Conservation (phyloP, 2,888 invertebrate species). For the Chaetoderma sp. region DNA sequence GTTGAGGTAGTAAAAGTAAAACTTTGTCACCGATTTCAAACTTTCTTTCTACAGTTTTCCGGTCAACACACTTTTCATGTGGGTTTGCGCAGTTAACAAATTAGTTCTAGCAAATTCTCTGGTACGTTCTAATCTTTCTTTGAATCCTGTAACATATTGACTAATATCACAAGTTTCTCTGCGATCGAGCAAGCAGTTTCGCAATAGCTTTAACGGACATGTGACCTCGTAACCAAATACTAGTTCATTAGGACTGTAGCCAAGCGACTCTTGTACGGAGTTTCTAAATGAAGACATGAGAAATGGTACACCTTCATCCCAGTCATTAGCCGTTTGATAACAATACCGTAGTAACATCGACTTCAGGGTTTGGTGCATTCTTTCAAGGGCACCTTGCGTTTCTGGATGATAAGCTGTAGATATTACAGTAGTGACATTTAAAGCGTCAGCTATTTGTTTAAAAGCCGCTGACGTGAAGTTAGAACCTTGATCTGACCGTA, state of each 20-base stretch:
- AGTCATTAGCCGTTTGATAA: conserved; percentile 24
- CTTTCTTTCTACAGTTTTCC: background rate
- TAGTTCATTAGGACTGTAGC: background rate
- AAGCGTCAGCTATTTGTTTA: conserved; percentile 1
- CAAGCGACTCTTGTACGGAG: conserved; percentile 2
- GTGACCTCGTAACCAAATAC: background rate
- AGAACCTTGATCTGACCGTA: conserved; percentile 18
- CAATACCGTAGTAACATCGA: too few relatives aligned
- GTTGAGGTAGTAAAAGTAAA: conserved; percentile 19
- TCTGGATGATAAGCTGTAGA: conserved; percentile 23
- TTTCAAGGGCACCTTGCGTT: conserved; percentile 21
- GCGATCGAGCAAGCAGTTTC: background rate
- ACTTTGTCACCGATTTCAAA: conserved; percentile 38
- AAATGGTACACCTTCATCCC: conserved; percentile 33
- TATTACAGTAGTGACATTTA: conserved; percentile 4
- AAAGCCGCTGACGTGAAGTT: conserved; percentile 18
- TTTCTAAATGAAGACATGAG: conserved; percentile 35
- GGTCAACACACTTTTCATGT: background rate
- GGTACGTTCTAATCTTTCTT: background rate
- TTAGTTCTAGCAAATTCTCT: background rate
- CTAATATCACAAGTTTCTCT: background rate
- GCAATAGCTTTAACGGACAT: background rate
- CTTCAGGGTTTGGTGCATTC: too few relatives aligned
- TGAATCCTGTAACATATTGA: background rate
- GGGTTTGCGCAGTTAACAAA: background rate